These are phyloP conservation scores for Ptychadena robeensis DNA, from an alignment of 2,797 vertebrate genomes.

Conservation along the genomic window DNA sequence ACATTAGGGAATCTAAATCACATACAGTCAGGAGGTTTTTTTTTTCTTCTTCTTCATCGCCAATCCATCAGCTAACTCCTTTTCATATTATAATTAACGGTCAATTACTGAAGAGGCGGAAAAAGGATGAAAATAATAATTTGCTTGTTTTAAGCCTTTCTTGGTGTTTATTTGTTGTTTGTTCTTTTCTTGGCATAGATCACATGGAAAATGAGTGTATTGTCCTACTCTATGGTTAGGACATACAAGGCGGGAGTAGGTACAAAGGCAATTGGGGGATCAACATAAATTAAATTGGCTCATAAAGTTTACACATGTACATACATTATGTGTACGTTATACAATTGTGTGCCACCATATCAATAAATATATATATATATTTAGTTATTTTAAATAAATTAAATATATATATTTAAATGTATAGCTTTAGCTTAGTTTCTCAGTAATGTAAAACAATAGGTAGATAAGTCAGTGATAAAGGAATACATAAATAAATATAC, in stretches of 20 bases:
- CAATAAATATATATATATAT: background rate
- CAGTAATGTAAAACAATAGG: too few species aligned
- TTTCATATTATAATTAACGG: conserved; percentile 84
- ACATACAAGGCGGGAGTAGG: background rate
- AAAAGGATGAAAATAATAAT: conserved; percentile 82
- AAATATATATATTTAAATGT: too few species aligned
- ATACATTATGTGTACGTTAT: too few species aligned
- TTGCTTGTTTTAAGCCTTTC: conserved; percentile 76
- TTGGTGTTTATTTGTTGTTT: conserved; percentile 54
- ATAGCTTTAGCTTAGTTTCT: too few species aligned
- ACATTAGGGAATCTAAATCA: conserved; percentile 84
- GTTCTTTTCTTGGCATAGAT: conserved; percentile 32
- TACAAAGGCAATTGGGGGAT: too few species aligned
- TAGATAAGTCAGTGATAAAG: too few species aligned
- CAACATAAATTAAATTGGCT: background rate
- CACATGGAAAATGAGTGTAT: conserved; percentile 33
- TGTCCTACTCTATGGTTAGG: conserved; percentile 8
- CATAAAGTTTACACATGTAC: background rate
- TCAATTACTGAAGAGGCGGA: conserved; percentile 77
- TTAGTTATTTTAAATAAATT: background rate
- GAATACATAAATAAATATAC: too few species aligned
- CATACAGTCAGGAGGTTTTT: conserved; percentile 72
- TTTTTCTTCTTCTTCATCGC: conserved; percentile 66
- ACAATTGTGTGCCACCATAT: background rate
- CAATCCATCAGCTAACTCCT: conserved; percentile 72